Percentiles rank a stretch among this genome's conserved stretches.
Evolutionary conservation across 2,113 vertebrate genomes (phyloP).

Genomic region (Promerops cafer): DNA sequence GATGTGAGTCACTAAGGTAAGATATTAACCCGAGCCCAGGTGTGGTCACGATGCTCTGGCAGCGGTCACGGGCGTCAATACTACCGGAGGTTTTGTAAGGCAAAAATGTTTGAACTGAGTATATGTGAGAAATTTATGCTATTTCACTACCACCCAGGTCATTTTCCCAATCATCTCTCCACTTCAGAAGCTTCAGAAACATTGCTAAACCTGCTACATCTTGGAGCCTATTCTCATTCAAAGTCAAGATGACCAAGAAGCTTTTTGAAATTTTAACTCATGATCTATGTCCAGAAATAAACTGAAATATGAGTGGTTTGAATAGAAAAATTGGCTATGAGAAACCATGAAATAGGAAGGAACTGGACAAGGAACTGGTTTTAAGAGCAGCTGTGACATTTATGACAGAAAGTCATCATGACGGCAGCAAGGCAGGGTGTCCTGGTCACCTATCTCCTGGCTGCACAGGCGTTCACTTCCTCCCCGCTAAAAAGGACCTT

Average conservation of each 20-base stretch:
- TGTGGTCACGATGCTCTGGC: neutral
- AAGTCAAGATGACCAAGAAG: neutral
- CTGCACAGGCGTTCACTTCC: neutral
- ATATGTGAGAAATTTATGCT: neutral
- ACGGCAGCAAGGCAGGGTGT: neutral
- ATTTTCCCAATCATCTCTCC: neutral
- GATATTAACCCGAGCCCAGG: neutral
- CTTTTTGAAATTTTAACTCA: neutral
- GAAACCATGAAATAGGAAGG: neutral
- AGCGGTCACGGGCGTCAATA: rapidly evolving
- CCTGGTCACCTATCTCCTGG: neutral
- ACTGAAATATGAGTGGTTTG: neutral
- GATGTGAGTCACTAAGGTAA: rapidly evolving
- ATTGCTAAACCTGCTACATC: neutral
- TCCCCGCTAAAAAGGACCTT: neutral
- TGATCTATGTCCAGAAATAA: conserved; percentile 10
- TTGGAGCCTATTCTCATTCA: neutral
- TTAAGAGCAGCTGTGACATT: neutral
- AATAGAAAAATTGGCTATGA: neutral
- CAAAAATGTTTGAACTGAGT: neutral
- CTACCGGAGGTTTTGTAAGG: neutral
- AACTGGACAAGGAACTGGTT: neutral
- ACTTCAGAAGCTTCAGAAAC: neutral
- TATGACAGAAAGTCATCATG: neutral
- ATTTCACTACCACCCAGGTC: neutral